Percentiles rank a stretch among this genome's conserved stretches.
Conservation (phyloP, 2,888 invertebrate genomes). For the Lasioglossum malachurum region DNA sequence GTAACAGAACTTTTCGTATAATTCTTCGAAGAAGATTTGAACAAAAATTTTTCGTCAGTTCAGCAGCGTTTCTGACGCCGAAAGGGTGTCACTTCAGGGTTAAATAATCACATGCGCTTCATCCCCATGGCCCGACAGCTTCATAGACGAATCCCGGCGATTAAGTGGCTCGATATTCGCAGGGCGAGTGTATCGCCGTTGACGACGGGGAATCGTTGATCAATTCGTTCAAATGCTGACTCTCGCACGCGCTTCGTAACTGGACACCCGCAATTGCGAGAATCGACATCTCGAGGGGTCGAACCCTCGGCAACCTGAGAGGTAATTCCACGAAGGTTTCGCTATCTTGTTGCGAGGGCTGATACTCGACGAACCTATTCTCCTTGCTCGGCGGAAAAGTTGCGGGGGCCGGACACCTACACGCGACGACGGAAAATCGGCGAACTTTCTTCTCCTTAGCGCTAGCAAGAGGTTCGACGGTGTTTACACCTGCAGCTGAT, state of each 20-base stretch:
- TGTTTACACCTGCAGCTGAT: neutral
- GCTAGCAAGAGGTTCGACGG: neutral
- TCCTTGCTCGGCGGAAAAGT: constrained; percentile 14
- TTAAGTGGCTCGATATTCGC: neutral
- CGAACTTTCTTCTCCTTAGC: neutral
- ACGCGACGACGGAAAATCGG: constrained; percentile 15
- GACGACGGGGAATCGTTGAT: constrained; percentile 35
- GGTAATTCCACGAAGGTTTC: constrained; percentile 72
- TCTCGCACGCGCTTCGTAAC: constrained; percentile 60
- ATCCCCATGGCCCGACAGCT: neutral
- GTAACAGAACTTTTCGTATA: neutral
- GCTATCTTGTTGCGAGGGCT: constrained; percentile 69
- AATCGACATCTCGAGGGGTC: constrained; percentile 70
- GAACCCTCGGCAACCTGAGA: constrained; percentile 71
- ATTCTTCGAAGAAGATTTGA: neutral
- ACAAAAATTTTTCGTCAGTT: neutral
- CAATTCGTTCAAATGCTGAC: constrained; percentile 43
- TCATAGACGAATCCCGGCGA: neutral
- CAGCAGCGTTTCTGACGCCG: neutral
- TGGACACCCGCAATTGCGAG: constrained; percentile 63
- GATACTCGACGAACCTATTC: constrained; percentile 22
- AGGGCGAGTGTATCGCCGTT: constrained; percentile 1
- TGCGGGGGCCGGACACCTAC: neutral
- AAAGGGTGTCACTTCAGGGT: neutral
- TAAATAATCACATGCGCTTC: neutral